Percentiles rank a stretch among this genome's conserved stretches.
Conservation (phyloP, 2,888 invertebrate species). For the Augiades crinisus region DNA sequence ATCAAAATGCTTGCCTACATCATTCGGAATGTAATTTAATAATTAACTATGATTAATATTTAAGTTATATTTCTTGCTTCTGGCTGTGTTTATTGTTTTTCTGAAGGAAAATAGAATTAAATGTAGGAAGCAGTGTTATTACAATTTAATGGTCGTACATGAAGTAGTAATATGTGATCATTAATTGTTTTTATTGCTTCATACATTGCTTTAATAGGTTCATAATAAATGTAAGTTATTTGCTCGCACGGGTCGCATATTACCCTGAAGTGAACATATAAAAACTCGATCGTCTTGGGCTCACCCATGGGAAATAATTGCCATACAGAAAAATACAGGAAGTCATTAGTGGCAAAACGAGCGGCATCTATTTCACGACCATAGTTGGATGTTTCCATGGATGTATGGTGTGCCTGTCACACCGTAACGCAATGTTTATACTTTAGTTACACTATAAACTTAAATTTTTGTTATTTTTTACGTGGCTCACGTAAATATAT, state of each 20-base stretch:
- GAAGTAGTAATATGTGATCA: conserved; percentile 5
- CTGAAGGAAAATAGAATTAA: conserved; percentile 15
- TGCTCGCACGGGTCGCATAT: conserved; percentile 23
- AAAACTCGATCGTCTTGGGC: conserved; percentile 50
- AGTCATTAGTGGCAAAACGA: conserved; percentile 75
- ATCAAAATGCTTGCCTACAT: background rate
- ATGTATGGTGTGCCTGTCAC: conserved; percentile 42
- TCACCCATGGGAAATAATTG: conserved; percentile 74
- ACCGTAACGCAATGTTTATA: conserved; percentile 39
- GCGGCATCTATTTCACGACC: conserved; percentile 70
- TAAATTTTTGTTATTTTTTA: background rate
- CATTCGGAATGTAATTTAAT: too few species aligned
- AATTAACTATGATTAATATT: too few species aligned
- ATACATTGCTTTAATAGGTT: conserved; percentile 22
- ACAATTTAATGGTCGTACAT: conserved; percentile 11
- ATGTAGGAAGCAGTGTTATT: conserved; percentile 4
- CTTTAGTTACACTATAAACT: background rate
- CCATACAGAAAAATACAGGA: conserved; percentile 75
- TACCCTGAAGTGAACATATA: conserved; percentile 17
- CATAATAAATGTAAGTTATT: conserved; percentile 31
- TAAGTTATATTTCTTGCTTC: background rate
- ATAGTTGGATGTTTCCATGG: conserved; percentile 44
- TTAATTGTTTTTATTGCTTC: conserved; percentile 22
- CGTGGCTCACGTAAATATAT: too few species aligned
- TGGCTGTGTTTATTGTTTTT: background rate